phyloP scores from a whole-genome alignment of 1,140 invertebrate genomes.

The Bacillus rossius region DNA sequence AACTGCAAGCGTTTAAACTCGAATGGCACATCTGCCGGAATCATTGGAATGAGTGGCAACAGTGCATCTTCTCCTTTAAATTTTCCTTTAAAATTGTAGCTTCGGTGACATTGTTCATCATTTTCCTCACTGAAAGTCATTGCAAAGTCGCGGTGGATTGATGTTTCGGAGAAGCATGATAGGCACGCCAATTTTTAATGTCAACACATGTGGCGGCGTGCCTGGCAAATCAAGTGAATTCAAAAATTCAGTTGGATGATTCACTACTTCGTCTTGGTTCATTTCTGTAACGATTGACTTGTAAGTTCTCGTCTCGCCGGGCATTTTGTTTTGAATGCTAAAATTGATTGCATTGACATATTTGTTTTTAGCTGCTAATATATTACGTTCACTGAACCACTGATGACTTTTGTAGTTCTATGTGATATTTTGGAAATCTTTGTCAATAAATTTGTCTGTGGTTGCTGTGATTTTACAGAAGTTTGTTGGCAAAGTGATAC shows the following conservation, averaged over 20 bases:
- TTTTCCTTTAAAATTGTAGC: slow-evolving; percentile 40
- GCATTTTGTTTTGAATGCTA: slow-evolving; percentile 30
- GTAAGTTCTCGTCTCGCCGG: slow-evolving; percentile 23
- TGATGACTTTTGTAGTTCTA: slow-evolving; percentile 35
- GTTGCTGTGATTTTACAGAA: too few species aligned
- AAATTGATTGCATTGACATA: slow-evolving; percentile 32
- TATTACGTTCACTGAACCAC: slow-evolving; percentile 33
- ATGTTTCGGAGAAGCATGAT: slow-evolving; percentile 33
- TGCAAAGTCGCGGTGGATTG: slow-evolving; percentile 41
- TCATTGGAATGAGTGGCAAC: slow-evolving; percentile 41
- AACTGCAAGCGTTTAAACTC: slow-evolving; percentile 44
- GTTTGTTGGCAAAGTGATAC: too few species aligned
- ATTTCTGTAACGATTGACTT: slow-evolving; percentile 9
- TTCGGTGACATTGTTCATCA: slow-evolving; percentile 40
- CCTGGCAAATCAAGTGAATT: slow-evolving; percentile 14
- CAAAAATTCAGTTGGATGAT: slow-evolving; percentile 10
- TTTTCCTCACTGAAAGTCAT: slow-evolving; percentile 39
- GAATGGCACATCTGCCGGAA: slow-evolving; percentile 37
- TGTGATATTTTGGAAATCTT: slow-evolving; percentile 20
- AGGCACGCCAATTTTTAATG: slow-evolving; percentile 1
- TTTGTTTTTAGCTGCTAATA: slow-evolving; percentile 31
- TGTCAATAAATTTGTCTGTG: too few species aligned
- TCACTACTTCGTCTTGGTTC: slow-evolving; percentile 4
- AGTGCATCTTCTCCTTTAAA: slow-evolving; percentile 43
- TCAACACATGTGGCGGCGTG: slow-evolving; percentile 33